Percentiles rank a stretch among this genome's conserved stretches.
Conservation (phyloP, 2,797 vertebrate genomes). For the Argya squamiceps region DNA sequence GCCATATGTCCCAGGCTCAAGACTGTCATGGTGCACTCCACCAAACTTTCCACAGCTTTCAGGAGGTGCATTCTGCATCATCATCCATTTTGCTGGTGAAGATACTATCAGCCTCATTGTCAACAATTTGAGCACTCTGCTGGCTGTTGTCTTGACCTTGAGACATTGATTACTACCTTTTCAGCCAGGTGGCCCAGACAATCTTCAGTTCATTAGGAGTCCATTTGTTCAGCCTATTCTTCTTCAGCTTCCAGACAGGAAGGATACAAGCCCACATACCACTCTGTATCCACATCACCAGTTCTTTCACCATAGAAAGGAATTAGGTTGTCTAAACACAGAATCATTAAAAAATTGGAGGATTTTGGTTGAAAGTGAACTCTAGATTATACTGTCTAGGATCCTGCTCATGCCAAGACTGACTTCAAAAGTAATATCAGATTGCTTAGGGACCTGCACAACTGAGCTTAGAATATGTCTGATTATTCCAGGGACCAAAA, state of each 20-base stretch:
- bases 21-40: not conserved
- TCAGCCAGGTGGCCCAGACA: not conserved
- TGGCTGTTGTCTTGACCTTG: not conserved
- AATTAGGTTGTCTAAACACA: not conserved
- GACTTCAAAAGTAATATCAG: not conserved
- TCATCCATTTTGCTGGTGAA: not conserved
- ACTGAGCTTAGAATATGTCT: not conserved
- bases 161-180: not conserved
- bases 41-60: not conserved
- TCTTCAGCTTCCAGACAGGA: not conserved
- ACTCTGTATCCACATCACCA: not conserved
- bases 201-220: not conserved
- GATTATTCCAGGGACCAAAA: not conserved
- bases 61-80: not conserved
- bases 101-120: not conserved
- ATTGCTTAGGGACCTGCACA: not conserved
- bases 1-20: not conserved
- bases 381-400: not conserved
- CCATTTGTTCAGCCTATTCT: not conserved
- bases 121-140: not conserved
- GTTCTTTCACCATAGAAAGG: not conserved
- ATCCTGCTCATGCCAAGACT: not conserved
- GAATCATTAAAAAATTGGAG: not conserved
- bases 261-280: not conserved
- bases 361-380: not conserved